Evolutionary conservation across 2,888 invertebrate species (phyloP).

Genomic region (Xestia rhomboidea): DNA sequence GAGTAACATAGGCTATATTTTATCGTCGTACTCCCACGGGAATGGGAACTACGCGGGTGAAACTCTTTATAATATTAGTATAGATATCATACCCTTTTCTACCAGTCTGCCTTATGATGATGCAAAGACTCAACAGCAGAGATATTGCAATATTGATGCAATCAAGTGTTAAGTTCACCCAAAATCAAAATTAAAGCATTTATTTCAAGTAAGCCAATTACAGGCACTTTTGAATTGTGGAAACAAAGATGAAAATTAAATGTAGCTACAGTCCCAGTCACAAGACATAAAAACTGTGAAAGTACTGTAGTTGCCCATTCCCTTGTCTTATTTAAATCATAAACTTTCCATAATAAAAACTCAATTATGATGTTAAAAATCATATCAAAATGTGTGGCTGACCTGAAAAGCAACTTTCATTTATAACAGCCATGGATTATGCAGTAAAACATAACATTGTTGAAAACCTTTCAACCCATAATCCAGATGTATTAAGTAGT

Average conservation of each 20-base stretch:
- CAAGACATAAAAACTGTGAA: no score
- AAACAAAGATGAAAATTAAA: no score
- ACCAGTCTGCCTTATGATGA: background rate
- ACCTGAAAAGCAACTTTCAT: background rate
- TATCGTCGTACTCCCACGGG: no score
- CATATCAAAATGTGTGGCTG: background rate
- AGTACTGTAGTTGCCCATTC: no score
- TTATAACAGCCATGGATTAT: background rate
- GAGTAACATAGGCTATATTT: no score
- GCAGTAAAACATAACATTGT: conserved; percentile 2
- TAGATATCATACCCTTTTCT: background rate
- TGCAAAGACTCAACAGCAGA: background rate
- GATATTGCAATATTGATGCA: background rate
- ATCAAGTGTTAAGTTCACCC: background rate
- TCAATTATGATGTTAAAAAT: background rate
- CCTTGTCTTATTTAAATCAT: background rate
- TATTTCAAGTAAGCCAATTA: no score
- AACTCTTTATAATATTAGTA: background rate
- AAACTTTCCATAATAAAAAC: background rate
- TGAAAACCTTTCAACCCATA: conserved; percentile 23
- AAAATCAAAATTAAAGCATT: no score
- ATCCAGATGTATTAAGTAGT: conserved; percentile 13
- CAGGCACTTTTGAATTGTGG: no score
- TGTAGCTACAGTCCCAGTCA: no score
- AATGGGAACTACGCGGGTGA: no score